Percentiles rank a stretch among this genome's conserved stretches.
phyloP scores from a whole-genome alignment of 1,140 invertebrate genomes.

The Lamellibrachia luymesi region DNA sequence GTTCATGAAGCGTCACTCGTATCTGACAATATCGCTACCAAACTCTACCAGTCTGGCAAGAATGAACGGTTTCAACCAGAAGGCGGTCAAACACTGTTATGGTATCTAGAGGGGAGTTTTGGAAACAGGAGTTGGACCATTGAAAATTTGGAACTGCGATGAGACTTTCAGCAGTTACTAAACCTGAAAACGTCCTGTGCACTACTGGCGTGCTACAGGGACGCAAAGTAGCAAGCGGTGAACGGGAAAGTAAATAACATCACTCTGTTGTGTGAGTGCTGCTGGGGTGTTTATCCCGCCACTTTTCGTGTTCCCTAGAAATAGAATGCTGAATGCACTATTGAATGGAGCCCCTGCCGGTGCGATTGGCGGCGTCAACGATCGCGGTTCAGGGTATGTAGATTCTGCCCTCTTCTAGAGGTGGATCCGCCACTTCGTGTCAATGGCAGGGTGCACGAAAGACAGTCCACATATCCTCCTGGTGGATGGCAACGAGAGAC shows the following conservation, averaged over 20 bases:
- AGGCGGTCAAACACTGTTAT: constrained; percentile 13
- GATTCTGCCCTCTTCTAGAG: constrained; percentile 13
- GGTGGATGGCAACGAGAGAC: constrained; percentile 32
- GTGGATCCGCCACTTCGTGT: constrained; percentile 25
- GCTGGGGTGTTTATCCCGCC: background rate
- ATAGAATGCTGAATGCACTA: constrained; percentile 20
- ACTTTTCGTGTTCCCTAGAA: constrained; percentile 19
- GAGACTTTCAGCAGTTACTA: background rate
- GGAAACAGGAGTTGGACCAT: constrained; percentile 14
- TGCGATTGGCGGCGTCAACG: constrained; percentile 6
- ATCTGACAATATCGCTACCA: constrained; percentile 9
- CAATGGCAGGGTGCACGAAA: constrained; percentile 14
- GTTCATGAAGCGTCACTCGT: constrained; percentile 7
- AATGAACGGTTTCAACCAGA: constrained; percentile 1
- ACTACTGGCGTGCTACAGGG: background rate
- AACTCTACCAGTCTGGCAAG: background rate
- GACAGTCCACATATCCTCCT: constrained; percentile 27
- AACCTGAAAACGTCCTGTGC: background rate
- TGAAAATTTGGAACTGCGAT: background rate
- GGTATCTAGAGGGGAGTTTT: background rate
- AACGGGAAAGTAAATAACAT: constrained; percentile 13
- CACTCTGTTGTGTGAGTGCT: constrained; percentile 21
- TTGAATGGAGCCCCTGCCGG: constrained; percentile 24
- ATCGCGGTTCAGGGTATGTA: constrained; percentile 19
- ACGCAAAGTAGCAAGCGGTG: constrained; percentile 8